Conservation (phyloP, 2,888 invertebrate species). For the Encarsia formosa region DNA sequence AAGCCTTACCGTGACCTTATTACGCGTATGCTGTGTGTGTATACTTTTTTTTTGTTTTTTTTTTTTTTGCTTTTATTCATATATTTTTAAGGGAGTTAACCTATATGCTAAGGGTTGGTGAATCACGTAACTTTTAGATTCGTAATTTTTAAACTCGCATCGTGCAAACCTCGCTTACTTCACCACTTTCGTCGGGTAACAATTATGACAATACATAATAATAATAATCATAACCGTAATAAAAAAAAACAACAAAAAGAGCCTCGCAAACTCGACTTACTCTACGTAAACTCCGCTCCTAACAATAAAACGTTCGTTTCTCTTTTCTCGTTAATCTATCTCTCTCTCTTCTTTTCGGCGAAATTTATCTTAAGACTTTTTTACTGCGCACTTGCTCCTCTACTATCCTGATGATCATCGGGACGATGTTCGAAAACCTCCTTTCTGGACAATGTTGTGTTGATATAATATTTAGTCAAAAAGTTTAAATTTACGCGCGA, state of each 20-base stretch:
- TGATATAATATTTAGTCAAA: too few relatives aligned
- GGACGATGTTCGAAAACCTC: constrained; percentile 11
- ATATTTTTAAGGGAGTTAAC: neutral
- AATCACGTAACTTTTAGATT: neutral
- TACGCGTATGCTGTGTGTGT: constrained; percentile 26
- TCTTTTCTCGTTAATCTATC: neutral
- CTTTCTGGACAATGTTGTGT: too few relatives aligned
- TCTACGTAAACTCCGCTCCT: too few relatives aligned
- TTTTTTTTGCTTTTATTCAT: constrained; percentile 1
- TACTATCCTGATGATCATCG: constrained; percentile 25
- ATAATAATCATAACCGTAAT: too few relatives aligned
- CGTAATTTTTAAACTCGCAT: constrained; percentile 2
- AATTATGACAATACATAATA: too few relatives aligned
- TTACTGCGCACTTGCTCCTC: constrained; percentile 8
- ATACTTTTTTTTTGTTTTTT: constrained; percentile 17
- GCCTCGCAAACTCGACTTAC: too few relatives aligned
- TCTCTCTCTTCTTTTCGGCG: constrained; percentile 1
- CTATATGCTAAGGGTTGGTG: constrained; percentile 22
- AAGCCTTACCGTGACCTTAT: constrained; percentile 44
- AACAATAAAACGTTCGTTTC: neutral
- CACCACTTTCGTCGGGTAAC: too few relatives aligned
- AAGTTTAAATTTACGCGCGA: too few relatives aligned
- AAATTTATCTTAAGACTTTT: neutral
- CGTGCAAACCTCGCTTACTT: constrained; percentile 18
- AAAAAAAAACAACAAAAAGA: too few relatives aligned